Evolutionary conservation across 2,113 vertebrate species (phyloP), one percentile per base, ranked within the genome.

Genomic region (Felis chaus): DNA sequence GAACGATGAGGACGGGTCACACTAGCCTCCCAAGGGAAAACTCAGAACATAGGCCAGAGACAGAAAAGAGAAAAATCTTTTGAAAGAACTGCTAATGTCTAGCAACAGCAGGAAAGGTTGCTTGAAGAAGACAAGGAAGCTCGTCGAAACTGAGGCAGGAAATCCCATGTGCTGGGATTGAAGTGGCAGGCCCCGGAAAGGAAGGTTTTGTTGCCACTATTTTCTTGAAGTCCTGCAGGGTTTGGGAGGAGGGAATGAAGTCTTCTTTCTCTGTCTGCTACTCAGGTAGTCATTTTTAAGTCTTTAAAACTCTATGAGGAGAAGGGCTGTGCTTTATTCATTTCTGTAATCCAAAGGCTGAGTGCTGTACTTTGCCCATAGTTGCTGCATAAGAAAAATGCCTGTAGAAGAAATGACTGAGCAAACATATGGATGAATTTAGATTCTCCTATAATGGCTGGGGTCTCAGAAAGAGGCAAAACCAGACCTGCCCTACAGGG

Each of bases 61-160:
- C 0, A 80, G 48, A 81, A 89, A 81, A 78, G 50, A 92, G 71
- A 87, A 94, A 91, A 91, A 89, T 50, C 50, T 27, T 53, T 76
- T 57, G 63, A 91, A 85, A 94, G 81, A 68, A 92, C 91, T 69
- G 39, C 41, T 91, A 87, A 95, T 93, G 78, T 33, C 81, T 41
- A 90, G 55, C 85, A 86, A 39, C 29, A 79, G 63, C 25, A 68
- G 76, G 16, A 87, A 71, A 73, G 53, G 10, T 76, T 79, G 41
- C 53, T 66, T 41, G 39, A 85, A 79, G 33, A 50, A 95, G 76
- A 96, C 73, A 68, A 92, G 31, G 39, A 94, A 79, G 45, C 48
- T 73, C 31, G 48, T 68, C 18, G 82, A 76, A 87, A 8, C 4
- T 48, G 29, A 73, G 69, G 25, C n/a, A 79, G 50, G 65, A 86